Evolutionary conservation across 2,888 invertebrate genomes (phyloP), one percentile per base, ranked within the genome.

Genomic region (Pandemis corylana): DNA sequence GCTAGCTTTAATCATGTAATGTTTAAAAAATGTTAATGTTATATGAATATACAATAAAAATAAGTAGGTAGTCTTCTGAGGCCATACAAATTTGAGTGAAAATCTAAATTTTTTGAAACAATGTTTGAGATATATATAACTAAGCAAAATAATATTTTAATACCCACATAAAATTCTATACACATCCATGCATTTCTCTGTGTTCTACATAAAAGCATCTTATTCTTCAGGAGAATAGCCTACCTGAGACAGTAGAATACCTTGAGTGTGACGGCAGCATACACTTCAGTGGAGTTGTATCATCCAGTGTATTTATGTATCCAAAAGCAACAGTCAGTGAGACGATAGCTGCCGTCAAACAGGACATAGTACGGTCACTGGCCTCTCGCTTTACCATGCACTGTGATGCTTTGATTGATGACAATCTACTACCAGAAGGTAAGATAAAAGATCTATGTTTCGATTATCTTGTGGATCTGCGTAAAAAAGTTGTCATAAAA

Each of bases 381-480:
- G 96, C 97, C 12, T 96, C 98, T 12, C 95, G 99, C 77, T 96
- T 98, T 84, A 98, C 98, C 83, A 97, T 99, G 95, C 98, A 98
- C 85, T 98, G 98, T 95, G 98, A 98, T 90, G 98, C 98, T 72
- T 94, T 98, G 71, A 97, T 98, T 80, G 98, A 98, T 89, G 98
- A 97, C 86, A 96, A 96, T 86, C 94, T 96, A 75, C 94, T 96
- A 65, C 96, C 96, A 44, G 96, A 97, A 95, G 96, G 96, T 96
- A 83, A 78, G 56, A 49, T 62, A 59, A 12, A 12, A 51, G 20
- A 42, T 42, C 9, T 53, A 0, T 64, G 9, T 36, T 42, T 10
- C 65, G 15, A 1, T 74, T 74, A 74, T 66, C 69, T 65, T 70
- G 67, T 7, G 28, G 42, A 65, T 73, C 56, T 20, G 13, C n/a